phyloP scores from a whole-genome alignment of 1,140 invertebrate genomes.

The Atta colombica region DNA sequence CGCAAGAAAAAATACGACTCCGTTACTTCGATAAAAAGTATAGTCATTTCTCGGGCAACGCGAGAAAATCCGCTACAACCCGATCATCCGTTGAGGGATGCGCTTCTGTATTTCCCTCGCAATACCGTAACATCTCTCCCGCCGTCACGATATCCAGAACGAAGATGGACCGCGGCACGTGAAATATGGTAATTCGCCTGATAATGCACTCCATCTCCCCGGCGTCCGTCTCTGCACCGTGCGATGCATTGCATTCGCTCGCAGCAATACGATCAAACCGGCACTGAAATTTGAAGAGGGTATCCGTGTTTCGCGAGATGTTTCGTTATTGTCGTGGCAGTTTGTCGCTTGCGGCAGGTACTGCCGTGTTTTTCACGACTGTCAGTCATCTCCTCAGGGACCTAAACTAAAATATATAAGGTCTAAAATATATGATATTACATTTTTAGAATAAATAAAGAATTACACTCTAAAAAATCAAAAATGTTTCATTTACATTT shows the following conservation, averaged over 20 bases:
- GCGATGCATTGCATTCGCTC: slow-evolving; percentile 27
- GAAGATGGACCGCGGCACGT: slow-evolving; percentile 68
- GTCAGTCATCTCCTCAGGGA: slow-evolving; percentile 30
- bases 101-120: slow-evolving; percentile 20
- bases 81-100: slow-evolving; percentile 63
- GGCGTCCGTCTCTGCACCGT: slow-evolving; percentile 47
- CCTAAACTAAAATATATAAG: not conserved
- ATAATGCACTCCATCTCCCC: slow-evolving; percentile 64
- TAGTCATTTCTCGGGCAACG: slow-evolving; percentile 20
- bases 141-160: slow-evolving; percentile 64
- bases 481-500: no score
- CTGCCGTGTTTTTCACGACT: slow-evolving; percentile 48
- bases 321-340: slow-evolving; percentile 45
- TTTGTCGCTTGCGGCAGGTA: slow-evolving; percentile 44
- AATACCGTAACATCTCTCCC: slow-evolving; percentile 41
- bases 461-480: no score
- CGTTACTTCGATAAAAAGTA: not conserved
- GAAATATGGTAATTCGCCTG: slow-evolving; percentile 72
- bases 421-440: not conserved
- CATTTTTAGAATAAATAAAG: slow-evolving; percentile 29
- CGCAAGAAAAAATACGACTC: not conserved
- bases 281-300: slow-evolving; percentile 63
- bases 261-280: slow-evolving; percentile 62
- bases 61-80: slow-evolving; percentile 9
- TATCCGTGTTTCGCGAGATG: slow-evolving; percentile 52